Percentiles rank a stretch among this genome's conserved stretches.
Evolutionary conservation across 2,797 vertebrate genomes (phyloP).

Genomic region (Prunella strophiata): DNA sequence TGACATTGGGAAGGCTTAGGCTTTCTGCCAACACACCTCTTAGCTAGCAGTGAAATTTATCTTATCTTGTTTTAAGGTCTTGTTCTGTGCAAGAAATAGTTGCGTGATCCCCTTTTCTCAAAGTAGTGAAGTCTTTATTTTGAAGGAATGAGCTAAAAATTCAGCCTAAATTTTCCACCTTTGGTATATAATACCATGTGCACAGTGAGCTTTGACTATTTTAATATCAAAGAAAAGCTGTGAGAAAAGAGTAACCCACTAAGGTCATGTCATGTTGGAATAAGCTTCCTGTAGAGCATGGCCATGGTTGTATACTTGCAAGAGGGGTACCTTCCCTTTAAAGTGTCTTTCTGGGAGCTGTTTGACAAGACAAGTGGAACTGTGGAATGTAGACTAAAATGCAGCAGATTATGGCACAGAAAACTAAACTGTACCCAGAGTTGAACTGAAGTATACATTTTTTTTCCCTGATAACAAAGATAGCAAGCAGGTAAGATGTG

Average conservation of each 20-base stretch:
- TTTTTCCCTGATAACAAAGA: background rate
- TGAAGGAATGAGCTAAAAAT: background rate
- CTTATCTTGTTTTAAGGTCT: background rate
- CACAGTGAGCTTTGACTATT: background rate
- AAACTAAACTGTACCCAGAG: background rate
- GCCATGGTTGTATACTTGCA: background rate
- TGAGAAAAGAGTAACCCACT: background rate
- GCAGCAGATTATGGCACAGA: background rate
- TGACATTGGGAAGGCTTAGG: background rate
- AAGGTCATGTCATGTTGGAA: background rate
- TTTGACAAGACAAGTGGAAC: background rate
- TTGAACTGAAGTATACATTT: background rate
- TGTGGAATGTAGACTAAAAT: background rate
- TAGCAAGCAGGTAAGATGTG: background rate
- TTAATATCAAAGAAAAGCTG: background rate
- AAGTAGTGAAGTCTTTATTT: background rate
- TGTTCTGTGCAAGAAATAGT: background rate
- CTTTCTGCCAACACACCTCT: background rate
- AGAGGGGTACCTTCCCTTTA: background rate
- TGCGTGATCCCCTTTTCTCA: background rate
- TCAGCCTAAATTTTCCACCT: background rate
- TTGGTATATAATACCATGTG: background rate
- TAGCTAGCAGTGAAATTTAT: background rate
- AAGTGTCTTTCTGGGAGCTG: background rate
- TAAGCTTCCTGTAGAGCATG: background rate